A percentile compares a stretch with the other conserved stretches of the same genome.
Evolutionary conservation across 1,140 invertebrate genomes (phyloP).

Genomic region (Drosophila kanapiae): DNA sequence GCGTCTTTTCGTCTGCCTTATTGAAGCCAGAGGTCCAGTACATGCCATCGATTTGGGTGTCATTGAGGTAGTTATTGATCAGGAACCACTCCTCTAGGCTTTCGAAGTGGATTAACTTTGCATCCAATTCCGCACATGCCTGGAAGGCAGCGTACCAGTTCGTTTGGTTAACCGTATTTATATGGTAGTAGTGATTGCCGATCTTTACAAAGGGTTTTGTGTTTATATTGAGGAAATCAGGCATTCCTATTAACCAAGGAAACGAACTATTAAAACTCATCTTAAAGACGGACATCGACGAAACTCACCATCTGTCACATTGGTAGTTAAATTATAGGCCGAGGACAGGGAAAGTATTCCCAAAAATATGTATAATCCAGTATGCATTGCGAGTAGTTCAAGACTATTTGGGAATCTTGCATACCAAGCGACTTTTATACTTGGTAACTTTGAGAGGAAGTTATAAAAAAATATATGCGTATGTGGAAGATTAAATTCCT

Average conservation of each 20-base stretch:
- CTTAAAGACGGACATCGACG: neutral
- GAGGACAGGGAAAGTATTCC: neutral
- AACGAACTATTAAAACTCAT: neutral
- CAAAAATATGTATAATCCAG: constrained; percentile 1
- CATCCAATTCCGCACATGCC: neutral
- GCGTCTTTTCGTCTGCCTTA: neutral
- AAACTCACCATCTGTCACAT: neutral
- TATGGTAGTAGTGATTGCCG: neutral
- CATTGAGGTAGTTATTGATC: neutral
- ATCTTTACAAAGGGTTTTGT: neutral
- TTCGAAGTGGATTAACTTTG: neutral
- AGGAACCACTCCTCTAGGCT: neutral
- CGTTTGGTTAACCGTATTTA: neutral
- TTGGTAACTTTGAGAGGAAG: too few species aligned
- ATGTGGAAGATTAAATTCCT: too few species aligned
- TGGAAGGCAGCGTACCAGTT: neutral
- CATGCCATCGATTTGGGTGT: neutral
- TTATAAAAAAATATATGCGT: too few species aligned
- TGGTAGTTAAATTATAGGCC: neutral
- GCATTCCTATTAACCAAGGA: neutral
- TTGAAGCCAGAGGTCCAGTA: constrained; percentile 1
- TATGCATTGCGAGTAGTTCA: neutral
- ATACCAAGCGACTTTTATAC: neutral
- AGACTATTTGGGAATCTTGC: neutral
- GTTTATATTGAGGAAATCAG: neutral